Conservation (phyloP, 2,888 invertebrate species). For the Yponomeuta malinellus region DNA sequence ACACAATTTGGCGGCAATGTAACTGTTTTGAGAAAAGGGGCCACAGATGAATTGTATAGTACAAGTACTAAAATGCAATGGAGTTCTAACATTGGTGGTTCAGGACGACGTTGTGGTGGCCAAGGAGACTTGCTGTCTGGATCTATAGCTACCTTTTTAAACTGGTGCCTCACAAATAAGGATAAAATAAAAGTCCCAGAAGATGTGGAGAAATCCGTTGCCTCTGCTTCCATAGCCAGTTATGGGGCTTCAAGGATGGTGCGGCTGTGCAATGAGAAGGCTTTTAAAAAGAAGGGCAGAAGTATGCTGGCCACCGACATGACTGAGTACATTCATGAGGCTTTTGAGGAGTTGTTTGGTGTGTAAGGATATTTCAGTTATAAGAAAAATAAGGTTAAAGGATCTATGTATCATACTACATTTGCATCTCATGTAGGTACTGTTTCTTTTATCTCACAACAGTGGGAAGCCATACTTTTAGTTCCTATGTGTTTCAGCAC, state of each 20-base stretch:
- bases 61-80: constrained; percentile 60
- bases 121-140: constrained; percentile 97
- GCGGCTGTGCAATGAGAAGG: constrained; percentile 85
- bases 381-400: not conserved
- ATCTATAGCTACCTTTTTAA: constrained; percentile 86
- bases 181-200: constrained; percentile 33
- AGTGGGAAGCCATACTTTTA: no score
- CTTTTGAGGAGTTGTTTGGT: constrained; percentile 76
- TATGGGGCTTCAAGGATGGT: constrained; percentile 89
- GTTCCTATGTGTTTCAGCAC: no score
- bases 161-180: constrained; percentile 80
- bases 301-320: constrained; percentile 93
- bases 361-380: constrained; percentile 26
- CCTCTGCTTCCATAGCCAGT: constrained; percentile 82
- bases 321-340: constrained; percentile 85
- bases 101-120: constrained; percentile 95
- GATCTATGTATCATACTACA: not conserved
- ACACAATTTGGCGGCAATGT: constrained; percentile 72
- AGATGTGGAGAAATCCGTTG: constrained; percentile 45
- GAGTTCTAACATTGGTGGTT: constrained; percentile 82
- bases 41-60: constrained; percentile 79
- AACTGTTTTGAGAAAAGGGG: constrained; percentile 87
- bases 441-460: no score
- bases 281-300: constrained; percentile 86
- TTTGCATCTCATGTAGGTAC: not conserved